Base-by-base conservation (phyloP, 2,888 invertebrate genomes). In the Tiphia femorata region DNA sequence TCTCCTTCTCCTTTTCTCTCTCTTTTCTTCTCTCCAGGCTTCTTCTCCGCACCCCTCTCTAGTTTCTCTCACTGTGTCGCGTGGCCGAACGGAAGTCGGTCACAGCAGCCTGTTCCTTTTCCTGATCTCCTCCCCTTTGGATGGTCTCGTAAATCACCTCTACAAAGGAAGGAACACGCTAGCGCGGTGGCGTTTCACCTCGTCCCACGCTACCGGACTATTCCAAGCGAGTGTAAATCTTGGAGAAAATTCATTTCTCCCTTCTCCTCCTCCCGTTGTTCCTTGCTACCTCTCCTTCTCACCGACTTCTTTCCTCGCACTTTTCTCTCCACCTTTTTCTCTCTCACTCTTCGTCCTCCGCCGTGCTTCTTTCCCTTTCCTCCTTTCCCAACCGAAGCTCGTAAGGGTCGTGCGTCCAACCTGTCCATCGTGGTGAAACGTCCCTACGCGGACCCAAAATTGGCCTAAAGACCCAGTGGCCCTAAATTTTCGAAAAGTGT, bases 1-100 rank as follows among this genome's bases (percentile, higher is more conserved):
- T 43, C 29, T 25, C 29, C 10, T 29, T 19, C 17, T 29, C 3
- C 12, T 17, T 17, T n/a, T 51, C 52, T 41, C 16, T 30, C 16
- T 12, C 20, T 12, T n/a, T 25, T 1, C 16, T 10, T 20, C 19
- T 40, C 17, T 47, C 6, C 17, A 30, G 7, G 2, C 19, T 41
- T 17, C 38, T 17, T 38, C n/a, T n/a, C n/a, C 17, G 53, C 49
- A 21, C 43, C 42, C n/a, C n/a, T n/a, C n/a, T n/a, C n/a, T n/a
- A n/a, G n/a, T n/a, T n/a, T n/a, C n/a, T n/a, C n/a, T n/a, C n/a
- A n/a, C n/a, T 21, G 17, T 41, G 67, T 70, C 73, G 71, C 73
- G 71, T 72, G 71, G 67, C 70, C 59, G 61, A 58, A 64, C 69
- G 58, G 54, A 62, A 70, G 64, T 67, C 57, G 66, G 64, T 67